Base-by-base conservation (phyloP, 2,888 invertebrate species). In the Pristionchus entomophagus region DNA sequence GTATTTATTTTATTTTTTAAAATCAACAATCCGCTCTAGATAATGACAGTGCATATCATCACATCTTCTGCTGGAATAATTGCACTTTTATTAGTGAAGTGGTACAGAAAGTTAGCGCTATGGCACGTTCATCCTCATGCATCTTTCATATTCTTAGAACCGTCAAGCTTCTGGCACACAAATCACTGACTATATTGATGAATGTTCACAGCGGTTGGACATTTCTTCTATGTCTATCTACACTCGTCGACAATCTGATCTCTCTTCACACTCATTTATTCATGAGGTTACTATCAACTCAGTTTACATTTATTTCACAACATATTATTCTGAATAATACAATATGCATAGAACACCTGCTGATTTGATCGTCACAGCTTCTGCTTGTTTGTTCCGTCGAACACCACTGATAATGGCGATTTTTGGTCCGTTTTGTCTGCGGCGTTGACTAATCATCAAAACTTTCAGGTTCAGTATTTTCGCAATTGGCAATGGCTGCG, bases 131-230 rank as follows among this genome's bases (percentile, higher is more conserved):
- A n/a, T n/a, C n/a, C n/a, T n/a, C n/a, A n/a, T n/a, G n/a, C n/a
- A n/a, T n/a, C n/a, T n/a, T n/a, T n/a, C n/a, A n/a, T n/a, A n/a
- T n/a, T n/a, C n/a, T 45, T 14, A 45, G 45, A 45, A 10, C 45
- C 45, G 14, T 6, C 6, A 45, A 45, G 45, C 45, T 10, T 45
- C 14, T 45, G 45, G 45, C 45, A 10, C 45, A 45, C 45, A 45
- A 45, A 45, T 45, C 73, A 0, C 14, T 73, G 12, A n/a, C 10
- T 0, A 8, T 73, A 26, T 26, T 73, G n/a, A 41, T 73, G 73
- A n/a, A 73, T 41, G 17, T 41, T 22, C 73, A 73, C 19, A 10
- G n/a, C n/a, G n/a, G 38, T n/a, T 73, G 73, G 73, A 73, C 73
- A n/a, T 41, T 73, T n/a, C n/a, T 73, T 8, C 8, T 73, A 8